Evolutionary conservation across 2,113 vertebrate genomes (phyloP).

Genomic region (Nycticebus coucang): DNA sequence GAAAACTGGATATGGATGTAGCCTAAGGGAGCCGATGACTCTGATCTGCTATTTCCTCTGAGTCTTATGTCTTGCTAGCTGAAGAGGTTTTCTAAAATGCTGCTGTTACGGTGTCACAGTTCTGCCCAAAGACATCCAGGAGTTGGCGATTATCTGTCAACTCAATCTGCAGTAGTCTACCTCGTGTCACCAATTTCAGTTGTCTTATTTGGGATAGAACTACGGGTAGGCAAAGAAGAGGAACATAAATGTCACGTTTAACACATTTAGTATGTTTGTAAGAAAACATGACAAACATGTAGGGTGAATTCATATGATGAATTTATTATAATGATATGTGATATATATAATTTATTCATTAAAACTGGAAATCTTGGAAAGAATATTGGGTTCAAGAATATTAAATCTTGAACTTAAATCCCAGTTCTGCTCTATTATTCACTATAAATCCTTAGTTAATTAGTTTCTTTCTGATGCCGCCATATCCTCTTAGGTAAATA

Average conservation of each 20-base stretch:
- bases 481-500: slow-evolving; percentile 14
- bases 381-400: too few species aligned
- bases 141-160: not conserved
- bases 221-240: not conserved
- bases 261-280: not conserved
- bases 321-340: not conserved
- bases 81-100: not conserved
- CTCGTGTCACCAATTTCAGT: not conserved
- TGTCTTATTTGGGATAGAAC: not conserved
- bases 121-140: not conserved
- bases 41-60: not conserved
- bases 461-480: not conserved
- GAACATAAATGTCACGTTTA: not conserved
- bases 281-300: not conserved
- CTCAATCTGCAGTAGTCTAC: not conserved
- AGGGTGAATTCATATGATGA: not conserved
- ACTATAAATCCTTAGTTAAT: slow-evolving; percentile 1
- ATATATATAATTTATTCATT: not conserved
- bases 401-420: not conserved
- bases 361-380: slow-evolving; percentile 9
- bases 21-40: not conserved
- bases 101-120: not conserved
- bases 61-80: not conserved
- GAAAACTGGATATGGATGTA: not conserved
- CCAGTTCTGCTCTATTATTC: not conserved